Percentiles rank a stretch among this genome's conserved stretches.
These are phyloP conservation scores for Gadus macrocephalus DNA, from an alignment of 2,113 vertebrate genomes.

Conservation along the genomic window DNA sequence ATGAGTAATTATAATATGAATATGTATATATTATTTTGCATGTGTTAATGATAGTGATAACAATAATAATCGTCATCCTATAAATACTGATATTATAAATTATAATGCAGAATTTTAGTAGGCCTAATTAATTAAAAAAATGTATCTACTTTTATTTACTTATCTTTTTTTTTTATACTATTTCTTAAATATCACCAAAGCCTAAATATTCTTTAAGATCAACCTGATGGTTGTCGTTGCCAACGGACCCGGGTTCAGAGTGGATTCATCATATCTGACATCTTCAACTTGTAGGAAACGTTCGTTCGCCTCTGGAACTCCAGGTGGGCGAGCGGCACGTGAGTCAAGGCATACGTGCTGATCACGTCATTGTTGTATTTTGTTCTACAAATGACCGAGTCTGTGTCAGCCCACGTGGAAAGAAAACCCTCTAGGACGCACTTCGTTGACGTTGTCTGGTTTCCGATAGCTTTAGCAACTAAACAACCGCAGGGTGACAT, in stretches of 20 bases:
- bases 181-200: too few species aligned
- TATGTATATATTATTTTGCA: neutral
- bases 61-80: neutral
- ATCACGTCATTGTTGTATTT: constrained; percentile 34
- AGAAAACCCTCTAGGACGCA: constrained; percentile 36
- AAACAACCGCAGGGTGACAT: constrained; percentile 12
- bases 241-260: too few species aligned
- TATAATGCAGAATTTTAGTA: too few species aligned
- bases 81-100: too few species aligned
- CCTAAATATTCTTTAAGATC: too few species aligned
- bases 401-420: constrained; percentile 53
- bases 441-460: constrained; percentile 11
- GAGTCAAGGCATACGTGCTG: constrained; percentile 49
- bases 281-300: too few species aligned
- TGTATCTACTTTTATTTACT: too few species aligned
- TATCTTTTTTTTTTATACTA: too few species aligned
- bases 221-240: too few species aligned
- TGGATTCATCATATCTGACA: too few species aligned
- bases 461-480: constrained; percentile 18
- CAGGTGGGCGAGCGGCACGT: constrained; percentile 20
- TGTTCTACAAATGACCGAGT: constrained; percentile 48
- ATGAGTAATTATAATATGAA: neutral
- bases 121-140: too few species aligned
- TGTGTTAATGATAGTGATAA: neutral
- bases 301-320: too few species aligned